Base-by-base conservation (phyloP, 1,140 invertebrate genomes). In the Venustaconcha ellipsiformis region DNA sequence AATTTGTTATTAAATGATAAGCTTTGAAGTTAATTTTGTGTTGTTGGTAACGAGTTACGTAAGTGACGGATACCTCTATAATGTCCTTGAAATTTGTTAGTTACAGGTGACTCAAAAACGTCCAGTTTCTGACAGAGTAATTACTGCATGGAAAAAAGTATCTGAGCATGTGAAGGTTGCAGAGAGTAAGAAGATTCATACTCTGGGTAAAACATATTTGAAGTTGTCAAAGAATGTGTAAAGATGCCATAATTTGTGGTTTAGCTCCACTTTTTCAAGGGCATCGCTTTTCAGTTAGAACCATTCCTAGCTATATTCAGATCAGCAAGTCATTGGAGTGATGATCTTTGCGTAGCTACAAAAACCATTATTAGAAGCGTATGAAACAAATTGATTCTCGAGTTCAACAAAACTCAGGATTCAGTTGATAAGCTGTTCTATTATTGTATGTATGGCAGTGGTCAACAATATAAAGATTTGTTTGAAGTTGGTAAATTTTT, bases 281-380 rank as follows among this genome's bases (percentile, higher is more conserved):
- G 1, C 17, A 65, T 78, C 4, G 70, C 68, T 37, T 15, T 18
- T 18, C 26, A 57, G 30, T 15, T 82, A 17, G n/a, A 65, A 14
- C 71, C 70, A n/a, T 84, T 82, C 65, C 66, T 81, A 12, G 55
- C 48, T 14, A 26, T 18, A 14, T 83, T 63, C 76, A 78, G 66
- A 64, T 4, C 37, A 4, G 8, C 8, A 37, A 4, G 8, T 37
- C 4, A 4, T 8, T 37, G 37, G n/a, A 18, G 14, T 17, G 14
- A 55, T 55, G 72, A 80, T 18, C 30, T 82, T 13, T 17, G 23
- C 17, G 17, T 17, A 8, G 2, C 68, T 1, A 58, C 70, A 2
- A 66, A 26, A 56, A 1, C 5, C 20, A 15, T 78, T 0, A 70
- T 80, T 72, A 64, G 56, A 26, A 23, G 58, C 8, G 37, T 57